These are phyloP conservation scores for Zaprionus lineosus DNA, from an alignment of 2,888 invertebrate genomes.

Conservation along the genomic window DNA sequence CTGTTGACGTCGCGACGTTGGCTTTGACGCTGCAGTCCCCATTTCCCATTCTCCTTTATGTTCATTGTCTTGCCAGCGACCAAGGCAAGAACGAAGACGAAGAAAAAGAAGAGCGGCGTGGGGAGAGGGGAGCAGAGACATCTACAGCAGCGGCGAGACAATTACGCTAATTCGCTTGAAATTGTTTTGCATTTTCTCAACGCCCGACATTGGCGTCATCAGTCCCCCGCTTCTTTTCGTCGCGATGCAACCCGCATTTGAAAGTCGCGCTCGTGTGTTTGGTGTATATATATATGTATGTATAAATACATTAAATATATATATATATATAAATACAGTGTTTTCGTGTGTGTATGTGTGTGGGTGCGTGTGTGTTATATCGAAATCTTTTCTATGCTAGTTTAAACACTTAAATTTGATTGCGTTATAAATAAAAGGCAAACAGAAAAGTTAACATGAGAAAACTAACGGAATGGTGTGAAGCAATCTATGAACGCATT, in stretches of 20 bases:
- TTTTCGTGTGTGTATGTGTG: conserved; percentile 6
- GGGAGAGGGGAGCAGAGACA: conserved; percentile 1
- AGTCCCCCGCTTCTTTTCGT: conserved; percentile 4
- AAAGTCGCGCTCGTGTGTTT: background rate
- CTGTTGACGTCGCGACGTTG: conserved; percentile 41
- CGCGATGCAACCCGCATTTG: conserved; percentile 45
- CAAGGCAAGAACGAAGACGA: conserved; percentile 22
- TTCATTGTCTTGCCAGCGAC: conserved; percentile 57
- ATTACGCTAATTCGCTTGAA: conserved; percentile 79
- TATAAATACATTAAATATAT: background rate
- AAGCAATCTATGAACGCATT: conserved; percentile 34
- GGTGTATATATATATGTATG: conserved; percentile 5
- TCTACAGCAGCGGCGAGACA: conserved; percentile 61
- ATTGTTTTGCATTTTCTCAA: conserved; percentile 75
- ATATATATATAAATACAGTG: background rate
- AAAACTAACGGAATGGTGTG: conserved; percentile 23
- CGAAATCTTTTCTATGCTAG: conserved; percentile 63
- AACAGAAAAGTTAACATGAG: conserved; percentile 39
- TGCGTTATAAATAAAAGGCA: conserved; percentile 65
- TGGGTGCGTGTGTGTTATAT: conserved; percentile 24
- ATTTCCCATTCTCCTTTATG: conserved; percentile 36
- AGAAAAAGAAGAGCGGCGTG: conserved; percentile 20
- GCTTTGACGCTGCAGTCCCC: conserved; percentile 43
- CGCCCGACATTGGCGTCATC: background rate
- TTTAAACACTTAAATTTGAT: conserved; percentile 73